Evolutionary conservation across 2,888 invertebrate genomes (phyloP).

Genomic region (Idaea aversata): DNA sequence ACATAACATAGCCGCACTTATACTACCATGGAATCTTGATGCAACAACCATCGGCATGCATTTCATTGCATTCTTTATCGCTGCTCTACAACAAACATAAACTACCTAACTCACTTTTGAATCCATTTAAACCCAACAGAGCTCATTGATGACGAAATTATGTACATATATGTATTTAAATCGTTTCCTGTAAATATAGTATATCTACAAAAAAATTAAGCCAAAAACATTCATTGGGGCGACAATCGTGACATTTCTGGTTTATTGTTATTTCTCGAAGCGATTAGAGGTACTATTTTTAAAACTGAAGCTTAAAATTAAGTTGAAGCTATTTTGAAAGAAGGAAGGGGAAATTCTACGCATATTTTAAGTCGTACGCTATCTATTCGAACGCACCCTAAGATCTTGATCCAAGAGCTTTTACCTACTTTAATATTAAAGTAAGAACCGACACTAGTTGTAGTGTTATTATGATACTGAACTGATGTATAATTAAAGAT

Average conservation of each 20-base stretch:
- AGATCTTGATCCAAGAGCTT: slow-evolving; percentile 12
- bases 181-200: slow-evolving; percentile 22
- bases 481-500: not conserved
- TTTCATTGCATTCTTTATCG: slow-evolving; percentile 30
- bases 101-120: slow-evolving; percentile 5
- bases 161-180: slow-evolving; percentile 11
- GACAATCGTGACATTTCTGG: slow-evolving; percentile 60
- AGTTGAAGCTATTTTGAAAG: slow-evolving; percentile 66
- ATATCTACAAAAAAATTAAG: slow-evolving; percentile 34
- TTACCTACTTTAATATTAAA: not conserved
- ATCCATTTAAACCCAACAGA: slow-evolving; percentile 7
- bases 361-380: slow-evolving; percentile 57
- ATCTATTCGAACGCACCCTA: slow-evolving; percentile 38
- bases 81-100: slow-evolving; percentile 24
- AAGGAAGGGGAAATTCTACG: slow-evolving; percentile 68
- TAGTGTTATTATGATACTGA: not conserved
- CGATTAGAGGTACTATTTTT: slow-evolving; percentile 63
- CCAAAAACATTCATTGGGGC: slow-evolving; percentile 36
- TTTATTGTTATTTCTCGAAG: slow-evolving; percentile 68
- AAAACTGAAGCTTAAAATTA: slow-evolving; percentile 61
- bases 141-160: slow-evolving; percentile 16
- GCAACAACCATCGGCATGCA: slow-evolving; percentile 30
- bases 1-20: slow-evolving; percentile 38
- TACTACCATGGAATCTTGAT: slow-evolving; percentile 28
- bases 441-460: not conserved